A percentile compares a stretch with the other conserved stretches of the same genome.
Evolutionary conservation across 2,797 vertebrate genomes (phyloP).

Genomic region (Chloroceryle amazona): DNA sequence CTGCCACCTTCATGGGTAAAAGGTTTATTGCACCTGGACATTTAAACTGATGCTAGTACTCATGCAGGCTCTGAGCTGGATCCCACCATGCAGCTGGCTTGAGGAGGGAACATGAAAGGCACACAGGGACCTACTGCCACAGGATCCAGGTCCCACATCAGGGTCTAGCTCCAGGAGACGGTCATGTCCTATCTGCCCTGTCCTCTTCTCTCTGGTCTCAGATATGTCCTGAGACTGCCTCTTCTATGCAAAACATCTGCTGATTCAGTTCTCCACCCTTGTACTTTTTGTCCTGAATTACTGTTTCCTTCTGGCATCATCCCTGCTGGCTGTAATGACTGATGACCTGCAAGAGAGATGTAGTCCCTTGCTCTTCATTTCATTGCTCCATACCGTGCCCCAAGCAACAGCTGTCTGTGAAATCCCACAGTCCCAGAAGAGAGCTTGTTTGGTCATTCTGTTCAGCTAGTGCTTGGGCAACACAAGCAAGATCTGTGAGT

Average conservation of each 20-base stretch:
- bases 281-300: background rate
- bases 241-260: background rate
- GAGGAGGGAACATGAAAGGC: background rate
- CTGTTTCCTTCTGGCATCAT: background rate
- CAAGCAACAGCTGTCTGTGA: background rate
- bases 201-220: background rate
- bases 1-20: background rate
- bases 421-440: background rate
- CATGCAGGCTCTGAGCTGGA: background rate
- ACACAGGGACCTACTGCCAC: background rate
- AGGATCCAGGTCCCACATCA: fast-evolving
- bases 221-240: background rate
- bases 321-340: background rate
- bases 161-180: background rate
- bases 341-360: background rate
- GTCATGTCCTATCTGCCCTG: background rate
- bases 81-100: fast-evolving
- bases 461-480: background rate
- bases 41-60: background rate
- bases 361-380: background rate
- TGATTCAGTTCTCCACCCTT: background rate
- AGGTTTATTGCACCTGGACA: background rate
- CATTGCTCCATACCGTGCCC: fast-evolving
- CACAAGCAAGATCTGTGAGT: fast-evolving
- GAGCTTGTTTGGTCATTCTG: background rate